Evolutionary conservation across 2,797 vertebrate species (phyloP).

Genomic region (Pygocentrus nattereri): DNA sequence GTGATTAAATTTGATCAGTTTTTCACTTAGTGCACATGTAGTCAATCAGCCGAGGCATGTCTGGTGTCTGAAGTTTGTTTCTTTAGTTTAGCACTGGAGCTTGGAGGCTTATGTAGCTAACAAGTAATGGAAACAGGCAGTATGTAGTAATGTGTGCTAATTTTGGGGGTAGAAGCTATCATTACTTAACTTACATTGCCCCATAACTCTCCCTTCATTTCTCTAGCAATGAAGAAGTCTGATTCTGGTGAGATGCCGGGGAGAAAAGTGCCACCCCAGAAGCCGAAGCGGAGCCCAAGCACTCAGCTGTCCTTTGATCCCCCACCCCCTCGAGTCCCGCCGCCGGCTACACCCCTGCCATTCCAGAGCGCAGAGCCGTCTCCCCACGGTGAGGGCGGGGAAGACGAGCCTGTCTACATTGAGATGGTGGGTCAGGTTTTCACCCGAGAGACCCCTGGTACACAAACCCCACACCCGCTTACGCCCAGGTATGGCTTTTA

Average conservation of each 20-base stretch:
- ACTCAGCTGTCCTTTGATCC: constrained; percentile 86
- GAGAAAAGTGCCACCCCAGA: constrained; percentile 89
- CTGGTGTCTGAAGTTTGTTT: too few relatives aligned
- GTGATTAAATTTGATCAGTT: too few relatives aligned
- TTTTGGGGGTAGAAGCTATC: not conserved
- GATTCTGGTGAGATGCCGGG: constrained; percentile 78
- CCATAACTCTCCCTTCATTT: constrained; percentile 5
- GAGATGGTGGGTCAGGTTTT: constrained; percentile 94
- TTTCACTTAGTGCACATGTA: too few relatives aligned
- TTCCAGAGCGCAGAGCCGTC: constrained; percentile 77
- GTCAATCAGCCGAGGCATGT: too few relatives aligned
- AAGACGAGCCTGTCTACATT: constrained; percentile 93
- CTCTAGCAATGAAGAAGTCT: constrained; percentile 85
- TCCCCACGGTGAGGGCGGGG: constrained; percentile 70
- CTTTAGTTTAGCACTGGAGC: too few relatives aligned
- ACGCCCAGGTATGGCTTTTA: constrained; percentile 56
- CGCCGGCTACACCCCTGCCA: constrained; percentile 75
- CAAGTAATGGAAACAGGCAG: too few relatives aligned
- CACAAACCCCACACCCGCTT: constrained; percentile 77
- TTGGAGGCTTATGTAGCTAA: too few relatives aligned
- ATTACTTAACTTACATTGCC: not conserved
- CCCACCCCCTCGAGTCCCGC: constrained; percentile 74
- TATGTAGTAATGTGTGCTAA: too few relatives aligned
- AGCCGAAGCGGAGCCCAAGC: constrained; percentile 90
- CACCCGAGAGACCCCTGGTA: constrained; percentile 76